Conservation (phyloP, 2,113 vertebrate genomes). For the Scartelaos histophorus region DNA sequence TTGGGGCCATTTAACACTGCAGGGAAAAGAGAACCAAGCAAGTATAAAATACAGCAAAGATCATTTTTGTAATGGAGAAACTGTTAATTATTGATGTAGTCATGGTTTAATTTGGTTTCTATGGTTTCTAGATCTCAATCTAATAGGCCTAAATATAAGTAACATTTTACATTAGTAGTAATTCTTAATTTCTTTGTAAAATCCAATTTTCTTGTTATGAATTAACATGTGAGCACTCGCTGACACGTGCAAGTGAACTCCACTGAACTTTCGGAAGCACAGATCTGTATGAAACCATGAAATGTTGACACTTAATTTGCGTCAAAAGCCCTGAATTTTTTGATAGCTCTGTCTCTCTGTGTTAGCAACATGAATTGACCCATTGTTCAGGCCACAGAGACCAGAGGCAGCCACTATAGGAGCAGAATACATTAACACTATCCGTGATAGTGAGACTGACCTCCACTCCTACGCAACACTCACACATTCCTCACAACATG, state of each 20-base stretch:
- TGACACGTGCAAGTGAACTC: conserved; percentile 10
- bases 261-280: conserved; percentile 17
- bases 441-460: conserved; percentile 54
- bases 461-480: conserved; percentile 61
- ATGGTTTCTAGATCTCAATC: no score
- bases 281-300: conserved; percentile 32
- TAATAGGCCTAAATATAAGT: background rate
- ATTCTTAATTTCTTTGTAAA: background rate
- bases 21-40: conserved; percentile 21
- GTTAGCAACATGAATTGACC: conserved; percentile 49
- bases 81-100: conserved; percentile 60
- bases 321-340: conserved; percentile 47
- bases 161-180: background rate
- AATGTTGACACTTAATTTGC: conserved; percentile 37
- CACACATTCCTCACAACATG: conserved; percentile 45
- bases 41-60: conserved; percentile 28
- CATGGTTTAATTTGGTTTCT: conserved; percentile 41
- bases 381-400: conserved; percentile 43
- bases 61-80: conserved; percentile 44
- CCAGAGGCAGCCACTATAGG: conserved; percentile 41
- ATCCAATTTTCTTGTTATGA: background rate
- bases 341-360: conserved; percentile 19
- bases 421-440: conserved; percentile 64
- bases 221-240: background rate
- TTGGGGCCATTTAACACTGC: conserved; percentile 32